Evolutionary conservation across 2,113 vertebrate genomes (phyloP).

Genomic region (Lycaon pictus): DNA sequence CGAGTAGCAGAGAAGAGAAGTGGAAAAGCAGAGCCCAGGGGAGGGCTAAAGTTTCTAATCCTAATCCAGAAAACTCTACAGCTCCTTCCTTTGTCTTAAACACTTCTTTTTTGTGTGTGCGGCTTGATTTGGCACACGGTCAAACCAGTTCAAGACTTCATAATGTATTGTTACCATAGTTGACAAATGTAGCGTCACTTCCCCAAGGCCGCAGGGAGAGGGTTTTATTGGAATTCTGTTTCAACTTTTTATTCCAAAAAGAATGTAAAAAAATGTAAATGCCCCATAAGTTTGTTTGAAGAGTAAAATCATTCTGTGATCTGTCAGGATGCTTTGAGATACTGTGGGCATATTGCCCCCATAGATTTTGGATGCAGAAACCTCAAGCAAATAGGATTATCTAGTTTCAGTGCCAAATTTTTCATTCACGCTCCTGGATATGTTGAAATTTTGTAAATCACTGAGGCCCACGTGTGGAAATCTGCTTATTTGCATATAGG

Average conservation of each 20-base stretch:
- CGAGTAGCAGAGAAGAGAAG: no score
- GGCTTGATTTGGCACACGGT: background rate
- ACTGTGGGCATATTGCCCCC: accelerated
- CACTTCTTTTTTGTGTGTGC: background rate
- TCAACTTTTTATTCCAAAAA: background rate
- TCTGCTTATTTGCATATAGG: background rate
- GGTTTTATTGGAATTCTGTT: background rate
- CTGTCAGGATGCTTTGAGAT: no score
- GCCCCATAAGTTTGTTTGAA: background rate
- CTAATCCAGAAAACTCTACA: background rate
- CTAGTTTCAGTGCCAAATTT: background rate
- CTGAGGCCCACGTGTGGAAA: background rate
- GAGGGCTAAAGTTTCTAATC: background rate
- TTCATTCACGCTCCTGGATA: background rate
- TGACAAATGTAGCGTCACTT: background rate
- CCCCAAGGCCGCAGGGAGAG: background rate
- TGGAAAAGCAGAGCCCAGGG: no score
- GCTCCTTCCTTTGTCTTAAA: slow-evolving; percentile 22
- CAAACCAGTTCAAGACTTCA: background rate
- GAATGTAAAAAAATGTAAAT: background rate
- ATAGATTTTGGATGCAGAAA: background rate
- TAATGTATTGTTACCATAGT: background rate
- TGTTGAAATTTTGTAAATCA: slow-evolving; percentile 36
- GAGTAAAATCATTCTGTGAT: background rate
- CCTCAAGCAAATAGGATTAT: background rate